These are phyloP conservation scores for Caenorhabditis becei DNA, from an alignment of 2,888 invertebrate genomes.

Conservation along the genomic window DNA sequence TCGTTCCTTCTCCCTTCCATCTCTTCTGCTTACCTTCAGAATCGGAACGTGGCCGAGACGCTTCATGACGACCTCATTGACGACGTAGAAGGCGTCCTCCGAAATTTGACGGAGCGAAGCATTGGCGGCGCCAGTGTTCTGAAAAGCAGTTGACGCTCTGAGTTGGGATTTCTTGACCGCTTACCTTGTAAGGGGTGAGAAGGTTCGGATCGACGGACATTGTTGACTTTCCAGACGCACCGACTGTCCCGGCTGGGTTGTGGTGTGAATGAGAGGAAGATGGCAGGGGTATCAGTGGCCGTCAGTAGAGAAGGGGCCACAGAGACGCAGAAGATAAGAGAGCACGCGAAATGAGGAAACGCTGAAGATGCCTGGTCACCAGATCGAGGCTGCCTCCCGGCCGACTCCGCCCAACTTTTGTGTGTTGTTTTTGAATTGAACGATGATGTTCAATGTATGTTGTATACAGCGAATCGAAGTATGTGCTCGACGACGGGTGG, in stretches of 20 bases:
- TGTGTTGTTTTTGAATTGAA: constrained; percentile 49
- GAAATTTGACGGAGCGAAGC: constrained; percentile 79
- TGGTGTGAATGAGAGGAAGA: constrained; percentile 36
- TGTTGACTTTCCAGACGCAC: constrained; percentile 29
- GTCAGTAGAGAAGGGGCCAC: constrained; percentile 23
- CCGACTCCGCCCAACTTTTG: constrained; percentile 49
- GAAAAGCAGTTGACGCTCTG: no score
- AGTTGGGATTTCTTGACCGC: no score
- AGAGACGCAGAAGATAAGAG: constrained; percentile 35
- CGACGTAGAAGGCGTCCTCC: constrained; percentile 82
- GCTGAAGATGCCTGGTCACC: constrained; percentile 43
- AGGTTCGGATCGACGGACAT: constrained; percentile 76
- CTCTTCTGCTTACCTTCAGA: constrained; percentile 81
- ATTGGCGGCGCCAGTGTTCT: constrained; percentile 71
- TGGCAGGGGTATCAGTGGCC: constrained; percentile 50
- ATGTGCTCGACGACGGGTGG: constrained; percentile 32
- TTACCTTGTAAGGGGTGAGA: constrained; percentile 77
- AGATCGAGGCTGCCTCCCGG: constrained; percentile 24
- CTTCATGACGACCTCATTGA: constrained; percentile 83
- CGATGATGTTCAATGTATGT: constrained; percentile 53
- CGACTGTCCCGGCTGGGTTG: constrained; percentile 12
- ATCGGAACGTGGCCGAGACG: constrained; percentile 83
- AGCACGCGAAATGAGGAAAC: constrained; percentile 40
- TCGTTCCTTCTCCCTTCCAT: neutral
- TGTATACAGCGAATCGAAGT: constrained; percentile 15